phyloP scores from a whole-genome alignment of 2,888 invertebrate species.

The Hirtodrosophila histrioides region DNA sequence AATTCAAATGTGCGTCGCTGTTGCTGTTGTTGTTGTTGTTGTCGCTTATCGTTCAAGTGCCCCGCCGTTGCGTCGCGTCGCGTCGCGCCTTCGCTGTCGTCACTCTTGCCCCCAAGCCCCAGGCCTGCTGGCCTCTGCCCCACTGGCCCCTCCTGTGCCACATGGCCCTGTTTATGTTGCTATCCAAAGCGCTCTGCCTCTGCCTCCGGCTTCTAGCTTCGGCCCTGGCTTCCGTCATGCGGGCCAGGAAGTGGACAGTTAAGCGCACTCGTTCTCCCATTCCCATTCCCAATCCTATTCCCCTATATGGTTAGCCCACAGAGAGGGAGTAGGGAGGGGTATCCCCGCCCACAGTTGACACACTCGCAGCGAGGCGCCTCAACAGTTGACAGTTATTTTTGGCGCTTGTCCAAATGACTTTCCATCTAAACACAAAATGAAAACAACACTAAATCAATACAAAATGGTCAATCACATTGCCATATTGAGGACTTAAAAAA shows the following conservation, averaged over 20 bases:
- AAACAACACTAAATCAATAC: conserved; percentile 17
- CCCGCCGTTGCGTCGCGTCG: conserved; percentile 26
- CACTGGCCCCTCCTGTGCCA: conserved; percentile 3
- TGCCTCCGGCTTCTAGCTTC: conserved; percentile 17
- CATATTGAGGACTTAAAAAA: conserved; percentile 1
- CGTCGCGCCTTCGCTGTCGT: conserved; percentile 22
- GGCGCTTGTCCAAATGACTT: conserved; percentile 15
- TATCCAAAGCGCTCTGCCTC: conserved; percentile 1
- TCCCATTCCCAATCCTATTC: conserved; percentile 12
- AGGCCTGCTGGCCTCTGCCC: not conserved
- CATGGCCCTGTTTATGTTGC: not conserved
- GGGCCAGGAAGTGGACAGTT: conserved; percentile 80
- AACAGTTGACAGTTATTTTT: conserved; percentile 17
- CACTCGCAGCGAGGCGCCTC: conserved; percentile 13
- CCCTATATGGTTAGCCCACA: conserved; percentile 22
- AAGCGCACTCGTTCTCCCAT: conserved; percentile 42
- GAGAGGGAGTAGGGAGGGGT: no score
- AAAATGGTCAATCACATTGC: conserved; percentile 21
- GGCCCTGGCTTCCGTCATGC: conserved; percentile 70
- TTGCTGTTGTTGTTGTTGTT: conserved; percentile 20
- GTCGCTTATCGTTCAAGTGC: conserved; percentile 51
- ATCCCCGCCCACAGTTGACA: no score
- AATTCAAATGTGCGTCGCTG: conserved; percentile 75
- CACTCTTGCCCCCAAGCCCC: conserved; percentile 21
- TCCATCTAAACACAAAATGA: conserved; percentile 5